These are phyloP conservation scores for Tychaedon coryphoeus DNA, from an alignment of 2,113 vertebrate species.

Conservation along the genomic window DNA sequence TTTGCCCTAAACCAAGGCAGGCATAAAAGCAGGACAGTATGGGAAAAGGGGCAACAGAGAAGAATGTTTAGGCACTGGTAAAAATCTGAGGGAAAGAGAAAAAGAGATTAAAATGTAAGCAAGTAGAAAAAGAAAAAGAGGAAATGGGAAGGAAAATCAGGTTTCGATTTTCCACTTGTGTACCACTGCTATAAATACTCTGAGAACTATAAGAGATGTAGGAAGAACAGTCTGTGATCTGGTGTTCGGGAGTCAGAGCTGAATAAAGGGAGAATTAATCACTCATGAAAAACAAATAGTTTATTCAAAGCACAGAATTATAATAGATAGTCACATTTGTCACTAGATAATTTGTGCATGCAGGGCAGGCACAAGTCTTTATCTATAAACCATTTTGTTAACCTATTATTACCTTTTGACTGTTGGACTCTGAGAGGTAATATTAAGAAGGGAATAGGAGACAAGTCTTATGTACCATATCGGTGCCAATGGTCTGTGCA, in stretches of 20 bases:
- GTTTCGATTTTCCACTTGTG: not conserved
- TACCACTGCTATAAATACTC: not conserved
- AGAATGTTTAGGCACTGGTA: not conserved
- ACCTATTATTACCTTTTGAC: not conserved
- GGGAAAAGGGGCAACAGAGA: not conserved
- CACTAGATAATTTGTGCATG: not conserved
- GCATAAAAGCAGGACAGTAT: not conserved
- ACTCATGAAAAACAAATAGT: not conserved
- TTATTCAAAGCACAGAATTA: not conserved
- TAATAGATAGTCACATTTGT: not conserved
- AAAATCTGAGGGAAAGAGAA: not conserved
- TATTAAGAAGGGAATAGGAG: not conserved
- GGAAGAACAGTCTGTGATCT: not conserved
- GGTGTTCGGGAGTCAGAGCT: not conserved
- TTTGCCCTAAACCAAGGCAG: too few species aligned
- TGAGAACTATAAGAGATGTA: not conserved
- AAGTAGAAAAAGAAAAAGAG: not conserved
- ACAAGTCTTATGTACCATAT: fast-evolving
- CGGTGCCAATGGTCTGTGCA: not conserved
- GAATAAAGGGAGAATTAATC: not conserved
- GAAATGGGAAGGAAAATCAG: not conserved
- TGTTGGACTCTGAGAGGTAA: not conserved
- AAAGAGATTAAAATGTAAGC: not conserved
- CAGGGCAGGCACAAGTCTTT: not conserved
- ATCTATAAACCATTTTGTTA: not conserved